phyloP scores from a whole-genome alignment of 2,797 vertebrate species.

The Myotis daubentonii region DNA sequence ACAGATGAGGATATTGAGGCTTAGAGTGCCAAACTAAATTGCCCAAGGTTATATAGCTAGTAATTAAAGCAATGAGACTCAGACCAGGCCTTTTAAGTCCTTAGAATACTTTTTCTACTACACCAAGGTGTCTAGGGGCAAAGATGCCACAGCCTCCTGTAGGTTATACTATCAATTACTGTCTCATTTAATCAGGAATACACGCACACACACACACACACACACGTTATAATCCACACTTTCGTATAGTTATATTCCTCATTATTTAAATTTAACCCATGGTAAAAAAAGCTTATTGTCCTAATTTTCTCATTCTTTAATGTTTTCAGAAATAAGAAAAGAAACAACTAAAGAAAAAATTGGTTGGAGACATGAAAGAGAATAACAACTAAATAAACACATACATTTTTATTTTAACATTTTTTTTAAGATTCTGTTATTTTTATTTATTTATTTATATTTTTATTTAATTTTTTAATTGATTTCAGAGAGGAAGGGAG shows the following conservation, averaged over 20 bases:
- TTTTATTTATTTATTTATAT: too few relatives aligned
- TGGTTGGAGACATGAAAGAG: neutral
- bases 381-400: neutral
- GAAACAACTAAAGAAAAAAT: neutral
- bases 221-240: neutral
- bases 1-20: neutral
- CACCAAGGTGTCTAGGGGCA: neutral
- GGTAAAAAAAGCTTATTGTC: neutral
- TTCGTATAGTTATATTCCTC: neutral
- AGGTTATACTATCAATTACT: neutral
- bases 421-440: too few relatives aligned
- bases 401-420: too few relatives aligned
- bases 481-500: too few relatives aligned
- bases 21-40: neutral
- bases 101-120: neutral
- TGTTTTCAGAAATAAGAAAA: conserved; percentile 47
- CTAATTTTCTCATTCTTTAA: conserved; percentile 18
- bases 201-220: neutral
- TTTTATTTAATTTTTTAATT: too few relatives aligned
- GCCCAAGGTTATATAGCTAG: neutral
- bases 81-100: neutral
- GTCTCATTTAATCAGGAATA: neutral
- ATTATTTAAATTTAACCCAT: conserved; percentile 9
- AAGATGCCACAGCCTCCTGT: neutral
- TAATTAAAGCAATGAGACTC: neutral